Evolutionary conservation across 2,888 invertebrate species (phyloP), one percentile per base, ranked within the genome.

Genomic region (Augiades crinisus): DNA sequence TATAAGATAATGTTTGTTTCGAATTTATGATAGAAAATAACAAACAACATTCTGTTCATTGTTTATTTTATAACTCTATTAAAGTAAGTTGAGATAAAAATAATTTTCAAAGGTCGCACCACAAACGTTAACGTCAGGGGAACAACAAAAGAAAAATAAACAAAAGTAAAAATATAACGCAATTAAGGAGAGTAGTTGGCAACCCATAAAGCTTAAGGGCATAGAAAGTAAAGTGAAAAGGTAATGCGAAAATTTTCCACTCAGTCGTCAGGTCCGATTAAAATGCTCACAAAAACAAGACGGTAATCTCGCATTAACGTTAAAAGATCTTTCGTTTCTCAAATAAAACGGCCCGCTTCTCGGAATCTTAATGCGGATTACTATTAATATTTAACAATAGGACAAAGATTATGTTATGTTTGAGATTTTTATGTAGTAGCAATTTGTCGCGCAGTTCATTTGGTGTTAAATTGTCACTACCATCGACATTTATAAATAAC

Each of bases 221-320:
- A 30, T 27, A 14, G 7, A 22, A 7, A 46, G 37, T 5, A 37
- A 27, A 27, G 31, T 44, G 21, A 31, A 44, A 33, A 44, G 37
- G 38, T 40, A 40, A 21, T 37, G 38, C 6, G 17, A 47, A 41
- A 40, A 37, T 47, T 46, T 37, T 37, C 46, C 47, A 38, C 31
- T 14, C 30, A 14, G 31, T 16, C 4, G 8, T 31, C n/a, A 40
- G 10, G 14, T 33, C 14, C 22, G 31, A 38, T 43, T 43, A 13
- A 16, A 22, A 31, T 31, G 10, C n/a, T n/a, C 31, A 19, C 24
- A 22, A 38, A 47, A 40, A 47, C 31, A 40, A 21, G 44, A 22
- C 40, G 38, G 14, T 40, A 47, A 47, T 33, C 40, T 30, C 16
- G 38, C 31, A 47, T 40, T 21, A 38, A 40, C 8, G 16, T 27